Base-by-base conservation (phyloP, 2,797 vertebrate genomes). In the Gobionotothen gibberifrons region DNA sequence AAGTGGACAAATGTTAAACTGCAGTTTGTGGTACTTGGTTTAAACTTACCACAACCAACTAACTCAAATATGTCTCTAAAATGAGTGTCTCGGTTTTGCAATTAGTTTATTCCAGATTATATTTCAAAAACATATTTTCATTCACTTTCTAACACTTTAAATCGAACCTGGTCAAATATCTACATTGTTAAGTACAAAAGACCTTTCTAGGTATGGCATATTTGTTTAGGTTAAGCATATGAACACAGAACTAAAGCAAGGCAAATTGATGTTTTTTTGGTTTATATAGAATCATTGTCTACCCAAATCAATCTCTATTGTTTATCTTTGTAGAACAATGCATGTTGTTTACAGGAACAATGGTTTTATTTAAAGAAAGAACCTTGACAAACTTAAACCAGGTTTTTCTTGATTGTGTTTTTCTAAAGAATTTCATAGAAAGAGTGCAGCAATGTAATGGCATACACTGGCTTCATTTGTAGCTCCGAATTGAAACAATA, bases 401-500 rank as follows among this genome's bases (percentile, higher is more conserved):
- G 32, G 8, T 36, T 36, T 36, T 36, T 36, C 32, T 36, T 36
- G 32, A 36, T 36, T 36, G 0, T 22, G 54, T 49, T n/a, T 55
- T 16, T 3, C 40, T 1, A 19, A 22, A 55, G 10, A 48, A 51
- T 43, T n/a, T 10, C 51, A 76, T 21, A 52, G 32, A 72, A 53
- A 29, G 17, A 47, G 7, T 53, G 7, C 17, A 71, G 60, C 43
- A 26, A 59, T 5, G 14, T 66, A 39, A 13, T 42, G 14, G 19
- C 8, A n/a, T 51, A 17, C 22, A 1, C 44, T 69, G 21, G 12
- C 9, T 69, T 65, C 19, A 54, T 58, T 39, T 59, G 13, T 49
- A 46, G 44, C 26, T 39, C 74, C 14, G 21, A 3, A 49, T 10
- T 40, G 58, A 54, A 79, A 73, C 29, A 36, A 52, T 22, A 53